Evolutionary conservation across 2,797 vertebrate species (phyloP), one percentile per base, ranked within the genome.

Genomic region (Crax fasciolata): DNA sequence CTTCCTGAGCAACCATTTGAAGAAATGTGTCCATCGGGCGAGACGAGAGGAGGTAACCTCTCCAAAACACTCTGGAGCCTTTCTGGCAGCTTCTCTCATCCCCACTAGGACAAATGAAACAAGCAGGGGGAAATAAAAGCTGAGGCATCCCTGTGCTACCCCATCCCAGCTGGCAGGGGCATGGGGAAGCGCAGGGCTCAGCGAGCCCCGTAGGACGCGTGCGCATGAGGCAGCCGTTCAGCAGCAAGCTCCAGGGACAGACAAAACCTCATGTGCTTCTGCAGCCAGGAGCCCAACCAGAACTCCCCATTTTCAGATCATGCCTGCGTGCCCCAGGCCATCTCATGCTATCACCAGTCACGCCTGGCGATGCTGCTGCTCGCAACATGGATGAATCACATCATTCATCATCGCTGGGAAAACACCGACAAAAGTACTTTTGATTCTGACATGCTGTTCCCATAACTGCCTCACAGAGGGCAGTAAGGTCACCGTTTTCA

Each of bases 311-410:
- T n/a, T 48, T 68, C 62, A n/a, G n/a, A 23, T 27, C 13, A 3
- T 6, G 4, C 13, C 24, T 6, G 4, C n/a, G 20, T 58, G 48
- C 39, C n/a, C 38, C 21, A 30, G 52, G 28, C 85, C 39, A 21
- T 39, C 68, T 87, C 61, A 28, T 11, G 20, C 39, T 46, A 0
- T 43, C 23, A 71, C 48, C 17, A 5, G n/a, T 65, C 65, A 39
- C 0, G 0, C 12, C 32, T 10, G 38, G 39, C 9, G 20, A 72
- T 30, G 28, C 49, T 59, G 72, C 18, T 75, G 44, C 30, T 61
- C n/a, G 41, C 46, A 32, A 38, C 2, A 12, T 10, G 5, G 66
- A 78, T 75, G 10, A 68, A 44, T 19, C 17, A 27, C 62, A 38
- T 21, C 46, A 41, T 27, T 65, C 49, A 23, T 65, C 49, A 23